Base-by-base conservation (phyloP, 1,140 invertebrate genomes). In the Caenorhabditis brenneri region DNA sequence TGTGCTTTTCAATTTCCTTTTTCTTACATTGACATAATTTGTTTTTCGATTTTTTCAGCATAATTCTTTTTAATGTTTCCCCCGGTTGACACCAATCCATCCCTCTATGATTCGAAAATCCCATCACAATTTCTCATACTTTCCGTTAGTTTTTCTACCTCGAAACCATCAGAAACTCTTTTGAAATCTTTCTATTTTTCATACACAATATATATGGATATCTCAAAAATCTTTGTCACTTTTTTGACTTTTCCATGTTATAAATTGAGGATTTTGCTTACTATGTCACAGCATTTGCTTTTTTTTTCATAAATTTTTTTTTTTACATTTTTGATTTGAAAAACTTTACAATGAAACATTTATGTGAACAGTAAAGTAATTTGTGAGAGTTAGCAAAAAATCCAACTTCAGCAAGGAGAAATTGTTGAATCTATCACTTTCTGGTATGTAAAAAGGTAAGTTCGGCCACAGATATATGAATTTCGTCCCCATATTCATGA, bases 71-170 rank as follows among this genome's bases (percentile, higher is more conserved):
- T 19, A 79, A 16, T 78, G 36, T 27, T 16, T 16, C 48, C 74
- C 74, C 65, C 65, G 33, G 48, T 79, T 79, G n/a, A 78, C 19
- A 4, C 69, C 33, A 5, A 12, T 31, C 36, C 51, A 42, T 36
- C 10, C 22, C 4, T 7, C 15, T 33, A 74, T 36, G 65, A 74
- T 74, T 74, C 65, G 65, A 74, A 12, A 74, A 39, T 12, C 33
- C 42, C 65, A 74, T 24, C 19, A 49, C 42, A 65, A 74, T 7
- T 74, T 74, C 65, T 74, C 65, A 74, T 12, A 74, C 65, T 42
- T 74, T 74, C 65, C 65, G 65, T 74, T 65, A 74, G 65, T 46
- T 42, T 42, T 74, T 9, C 65, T 74, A 74, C 65, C 65, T 74
- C 65, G 65, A 74, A 74, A 22, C 12, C 29, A 42, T 24, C 9